These are phyloP conservation scores for Hycleus phaleratus DNA, from an alignment of 1,140 invertebrate species.

Conservation along the genomic window DNA sequence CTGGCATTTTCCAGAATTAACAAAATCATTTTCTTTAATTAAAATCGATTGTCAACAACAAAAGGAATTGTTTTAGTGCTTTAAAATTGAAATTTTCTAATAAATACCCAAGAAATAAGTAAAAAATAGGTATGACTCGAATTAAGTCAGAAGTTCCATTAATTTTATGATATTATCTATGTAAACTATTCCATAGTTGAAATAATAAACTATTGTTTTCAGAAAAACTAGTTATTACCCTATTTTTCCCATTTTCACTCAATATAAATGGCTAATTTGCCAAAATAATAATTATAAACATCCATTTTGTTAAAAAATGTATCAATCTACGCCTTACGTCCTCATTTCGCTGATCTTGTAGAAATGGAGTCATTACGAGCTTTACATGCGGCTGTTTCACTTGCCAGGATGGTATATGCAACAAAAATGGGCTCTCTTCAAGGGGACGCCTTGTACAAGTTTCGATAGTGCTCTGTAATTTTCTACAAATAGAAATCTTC, in stretches of 20 bases:
- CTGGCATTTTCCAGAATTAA: neutral
- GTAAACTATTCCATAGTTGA: neutral
- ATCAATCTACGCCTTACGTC: no score
- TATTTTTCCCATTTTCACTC: neutral
- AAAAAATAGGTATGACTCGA: slow-evolving; percentile 5
- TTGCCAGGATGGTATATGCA: no score
- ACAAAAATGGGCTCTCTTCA: no score
- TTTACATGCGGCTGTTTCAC: no score
- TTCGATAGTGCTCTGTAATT: no score
- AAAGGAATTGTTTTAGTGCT: neutral
- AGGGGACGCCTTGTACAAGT: no score
- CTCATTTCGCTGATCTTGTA: no score
- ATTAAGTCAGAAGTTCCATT: slow-evolving; percentile 14
- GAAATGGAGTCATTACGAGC: no score
- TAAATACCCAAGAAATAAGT: neutral
- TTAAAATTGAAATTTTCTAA: neutral
- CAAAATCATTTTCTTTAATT: neutral
- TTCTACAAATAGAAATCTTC: no score
- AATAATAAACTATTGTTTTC: slow-evolving; percentile 10
- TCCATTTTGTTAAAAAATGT: no score
- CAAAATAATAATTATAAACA: no score
- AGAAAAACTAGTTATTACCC: neutral
- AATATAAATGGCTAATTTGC: no score
- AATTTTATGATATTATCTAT: slow-evolving; percentile 6
- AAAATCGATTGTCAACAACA: neutral